Evolutionary conservation across 2,888 invertebrate genomes (phyloP).

Genomic region (Thalpophila matura): DNA sequence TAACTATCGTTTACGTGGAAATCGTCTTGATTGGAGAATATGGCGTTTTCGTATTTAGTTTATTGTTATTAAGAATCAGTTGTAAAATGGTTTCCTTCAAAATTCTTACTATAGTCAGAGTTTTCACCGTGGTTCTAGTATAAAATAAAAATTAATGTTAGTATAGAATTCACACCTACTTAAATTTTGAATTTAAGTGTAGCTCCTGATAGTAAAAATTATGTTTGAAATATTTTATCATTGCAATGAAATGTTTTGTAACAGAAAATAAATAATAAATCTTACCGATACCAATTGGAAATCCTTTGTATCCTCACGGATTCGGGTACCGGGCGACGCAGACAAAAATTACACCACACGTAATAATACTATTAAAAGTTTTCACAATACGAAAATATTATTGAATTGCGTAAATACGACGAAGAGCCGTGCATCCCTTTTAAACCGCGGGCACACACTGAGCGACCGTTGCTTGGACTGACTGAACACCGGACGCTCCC

Average conservation of each 20-base stretch:
- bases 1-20: slow-evolving; percentile 7
- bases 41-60: neutral
- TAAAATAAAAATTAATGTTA: neutral
- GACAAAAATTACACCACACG: slow-evolving; percentile 71
- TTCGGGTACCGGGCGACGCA: slow-evolving; percentile 39
- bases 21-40: slow-evolving; percentile 43
- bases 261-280: neutral
- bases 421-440: slow-evolving; percentile 70
- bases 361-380: slow-evolving; percentile 49
- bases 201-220: neutral
- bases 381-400: slow-evolving; percentile 64
- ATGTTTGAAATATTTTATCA: neutral
- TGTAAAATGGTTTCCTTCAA: slow-evolving; percentile 2
- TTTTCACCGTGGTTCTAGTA: neutral
- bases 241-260: neutral
- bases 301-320: slow-evolving; percentile 66
- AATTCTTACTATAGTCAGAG: neutral
- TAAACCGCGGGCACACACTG: slow-evolving; percentile 78
- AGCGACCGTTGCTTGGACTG: slow-evolving; percentile 45
- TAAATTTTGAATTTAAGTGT: neutral
- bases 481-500: slow-evolving; percentile 56
- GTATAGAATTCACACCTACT: neutral
- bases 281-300: slow-evolving; percentile 63
- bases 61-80: neutral
- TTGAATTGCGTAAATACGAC: slow-evolving; percentile 63